Evolutionary conservation across 2,797 vertebrate genomes (phyloP).

Genomic region (Gambusia yucatana): DNA sequence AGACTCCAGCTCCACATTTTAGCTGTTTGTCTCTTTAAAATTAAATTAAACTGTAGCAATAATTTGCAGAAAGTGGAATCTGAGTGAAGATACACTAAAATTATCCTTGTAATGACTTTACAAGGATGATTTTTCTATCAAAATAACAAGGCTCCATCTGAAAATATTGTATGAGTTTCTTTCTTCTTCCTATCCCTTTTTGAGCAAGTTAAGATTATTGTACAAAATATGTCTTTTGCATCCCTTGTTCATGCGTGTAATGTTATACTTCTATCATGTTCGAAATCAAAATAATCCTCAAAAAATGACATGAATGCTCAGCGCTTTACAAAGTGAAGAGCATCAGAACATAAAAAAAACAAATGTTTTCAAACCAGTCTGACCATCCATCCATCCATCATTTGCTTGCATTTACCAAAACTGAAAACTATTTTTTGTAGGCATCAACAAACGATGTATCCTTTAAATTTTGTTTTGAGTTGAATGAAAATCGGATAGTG

Average conservation of each 20-base stretch:
- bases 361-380: not conserved
- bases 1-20: constrained; percentile 9
- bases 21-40: not conserved
- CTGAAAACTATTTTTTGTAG: not conserved
- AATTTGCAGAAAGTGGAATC: not conserved
- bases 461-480: not conserved
- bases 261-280: no score
- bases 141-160: no score
- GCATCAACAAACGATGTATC: not conserved
- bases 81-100: not conserved
- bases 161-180: no score
- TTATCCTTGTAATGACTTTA: not conserved
- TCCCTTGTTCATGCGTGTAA: no score
- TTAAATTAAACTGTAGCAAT: not conserved
- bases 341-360: not conserved
- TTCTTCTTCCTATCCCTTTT: no score
- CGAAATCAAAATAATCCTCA: not conserved
- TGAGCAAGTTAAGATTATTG: no score
- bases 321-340: not conserved
- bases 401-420: not conserved
- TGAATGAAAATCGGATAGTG: not conserved
- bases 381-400: not conserved
- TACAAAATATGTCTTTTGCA: no score
- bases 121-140: no score
- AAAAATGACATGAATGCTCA: not conserved